Evolutionary conservation across 2,797 vertebrate genomes (phyloP), one percentile per base, ranked within the genome.

Genomic region (Odontamblyopus rebecca): DNA sequence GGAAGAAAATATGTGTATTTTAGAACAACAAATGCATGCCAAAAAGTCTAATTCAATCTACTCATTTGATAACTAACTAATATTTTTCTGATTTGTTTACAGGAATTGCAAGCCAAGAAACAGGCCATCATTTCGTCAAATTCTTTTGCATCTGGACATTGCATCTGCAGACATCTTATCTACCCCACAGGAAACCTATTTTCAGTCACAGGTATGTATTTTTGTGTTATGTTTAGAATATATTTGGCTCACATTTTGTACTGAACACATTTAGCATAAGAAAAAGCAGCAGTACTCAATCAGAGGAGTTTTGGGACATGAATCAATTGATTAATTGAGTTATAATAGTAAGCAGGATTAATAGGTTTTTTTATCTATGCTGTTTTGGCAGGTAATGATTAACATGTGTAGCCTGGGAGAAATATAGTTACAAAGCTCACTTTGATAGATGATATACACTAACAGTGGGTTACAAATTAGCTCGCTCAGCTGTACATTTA

Each of bases 61-160:
- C 38, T 11, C 30, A 62, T 15, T 32, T 23, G 23, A 23, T 23
- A 41, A 1, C 0, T 26, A 32, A 11, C 35, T 16, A 29, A 59
- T 29, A 5, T 63, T 12, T 68, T 78, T 70, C 87, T 76, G 81
- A 76, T 76, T 64, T 77, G 61, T 84, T 74, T 80, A 69, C 91
- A 98, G 97, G 97, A 98, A 97, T 85, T 97, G 96, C 90, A 98
- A 98, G 54, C 97, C 97, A 68, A 92, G 97, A 89, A 98, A 97
- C 77, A 93, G 97, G 6, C 97, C 97, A 0, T 98, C 97, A 70
- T 98, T 98, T 91, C 94, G 97, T 68, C 97, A 99, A 93, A 98
- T 99, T 89, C 94, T 98, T 60, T 92, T 98, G 63, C 97, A 99
- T 80, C 93, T 99, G 83, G 97, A 98, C 85, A 99, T 98, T 4